These are phyloP conservation scores for Caenorhabditis sp. DNA, from an alignment of 2,888 invertebrate species.

Conservation along the genomic window DNA sequence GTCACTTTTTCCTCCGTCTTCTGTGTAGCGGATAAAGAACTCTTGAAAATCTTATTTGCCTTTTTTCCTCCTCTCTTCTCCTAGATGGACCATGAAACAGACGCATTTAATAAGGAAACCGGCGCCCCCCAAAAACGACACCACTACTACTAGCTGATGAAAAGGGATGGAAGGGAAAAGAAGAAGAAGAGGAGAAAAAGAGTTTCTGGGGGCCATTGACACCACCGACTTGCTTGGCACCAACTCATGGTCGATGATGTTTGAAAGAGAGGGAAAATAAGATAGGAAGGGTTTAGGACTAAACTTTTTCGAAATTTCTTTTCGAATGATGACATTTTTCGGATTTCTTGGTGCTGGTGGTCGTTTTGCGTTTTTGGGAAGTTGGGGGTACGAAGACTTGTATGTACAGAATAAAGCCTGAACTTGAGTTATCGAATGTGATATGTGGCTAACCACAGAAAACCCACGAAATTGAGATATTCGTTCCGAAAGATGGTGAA, in stretches of 20 bases:
- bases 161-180: constrained; percentile 2
- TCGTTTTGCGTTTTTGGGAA: too few relatives aligned
- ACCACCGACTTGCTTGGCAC: constrained; percentile 7
- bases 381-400: too few relatives aligned
- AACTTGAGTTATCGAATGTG: too few relatives aligned
- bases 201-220: constrained; percentile 45
- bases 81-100: constrained; percentile 60
- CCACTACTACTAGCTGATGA: background rate
- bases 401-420: too few relatives aligned
- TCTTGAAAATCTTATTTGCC: constrained; percentile 63
- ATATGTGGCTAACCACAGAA: too few relatives aligned
- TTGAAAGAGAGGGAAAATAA: constrained; percentile 26
- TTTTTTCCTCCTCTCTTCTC: constrained; percentile 23
- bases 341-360: background rate
- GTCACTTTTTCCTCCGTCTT: constrained; percentile 51
- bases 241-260: constrained; percentile 52
- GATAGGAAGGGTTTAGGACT: constrained; percentile 7
- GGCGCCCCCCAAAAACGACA: background rate
- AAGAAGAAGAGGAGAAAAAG: constrained; percentile 43
- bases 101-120: constrained; percentile 46
- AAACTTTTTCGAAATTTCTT: background rate
- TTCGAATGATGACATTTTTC: background rate
- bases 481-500: too few relatives aligned
- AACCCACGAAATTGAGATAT: too few relatives aligned
- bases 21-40: constrained; percentile 54